Conservation (phyloP, 2,113 vertebrate genomes). For the Eidolon helvum region DNA sequence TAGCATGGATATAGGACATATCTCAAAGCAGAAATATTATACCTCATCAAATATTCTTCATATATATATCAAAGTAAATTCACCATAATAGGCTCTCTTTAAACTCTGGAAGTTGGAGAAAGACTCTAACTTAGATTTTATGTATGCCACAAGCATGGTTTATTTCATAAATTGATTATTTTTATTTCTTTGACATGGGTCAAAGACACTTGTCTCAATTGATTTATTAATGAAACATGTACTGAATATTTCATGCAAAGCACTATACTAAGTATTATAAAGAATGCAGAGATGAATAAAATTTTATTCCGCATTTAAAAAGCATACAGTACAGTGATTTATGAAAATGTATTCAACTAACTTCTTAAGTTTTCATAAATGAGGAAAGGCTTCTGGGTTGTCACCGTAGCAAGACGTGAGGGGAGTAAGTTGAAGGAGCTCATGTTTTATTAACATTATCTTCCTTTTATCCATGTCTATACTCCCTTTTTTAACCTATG, state of each 20-base stretch:
- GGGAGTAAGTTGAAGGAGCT: background rate
- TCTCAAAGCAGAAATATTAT: conserved; percentile 53
- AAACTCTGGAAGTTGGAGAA: conserved; percentile 24
- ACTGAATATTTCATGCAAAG: background rate
- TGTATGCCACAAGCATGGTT: background rate
- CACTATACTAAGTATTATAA: background rate
- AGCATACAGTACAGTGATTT: background rate
- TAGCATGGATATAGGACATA: conserved; percentile 42
- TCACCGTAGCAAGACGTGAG: background rate
- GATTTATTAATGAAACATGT: background rate
- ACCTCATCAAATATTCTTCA: conserved; percentile 53
- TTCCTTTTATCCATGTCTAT: background rate
- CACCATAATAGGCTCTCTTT: conserved; percentile 39
- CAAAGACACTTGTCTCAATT: background rate
- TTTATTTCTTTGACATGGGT: background rate
- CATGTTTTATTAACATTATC: background rate
- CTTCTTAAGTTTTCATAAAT: background rate
- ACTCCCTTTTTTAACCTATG: background rate
- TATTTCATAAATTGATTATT: conserved; percentile 8
- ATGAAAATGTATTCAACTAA: background rate
- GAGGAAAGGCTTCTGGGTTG: fast-evolving
- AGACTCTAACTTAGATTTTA: conserved; percentile 12
- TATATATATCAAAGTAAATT: conserved; percentile 25
- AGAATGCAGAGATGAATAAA: background rate
- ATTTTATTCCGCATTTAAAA: background rate